Percentiles rank a stretch among this genome's conserved stretches.
Conservation (phyloP, 1,140 invertebrate species). For the Diorhabda elongata region DNA sequence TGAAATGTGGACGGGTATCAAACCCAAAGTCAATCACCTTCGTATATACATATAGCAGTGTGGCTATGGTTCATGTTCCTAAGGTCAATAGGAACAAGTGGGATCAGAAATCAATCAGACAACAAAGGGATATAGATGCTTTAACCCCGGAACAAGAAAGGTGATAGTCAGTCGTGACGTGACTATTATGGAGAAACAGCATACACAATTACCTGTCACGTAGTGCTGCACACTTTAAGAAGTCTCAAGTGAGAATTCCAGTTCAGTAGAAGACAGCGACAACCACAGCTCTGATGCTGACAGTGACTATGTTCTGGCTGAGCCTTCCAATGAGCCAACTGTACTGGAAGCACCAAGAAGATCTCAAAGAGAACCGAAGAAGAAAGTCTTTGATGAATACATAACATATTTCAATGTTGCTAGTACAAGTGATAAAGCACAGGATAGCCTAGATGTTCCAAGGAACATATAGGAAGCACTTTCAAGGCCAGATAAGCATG, state of each 20-base stretch:
- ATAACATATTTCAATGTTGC: conserved; percentile 11
- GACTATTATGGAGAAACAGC: too few relatives aligned
- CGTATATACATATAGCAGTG: too few relatives aligned
- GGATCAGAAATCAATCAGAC: neutral
- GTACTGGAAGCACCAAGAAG: conserved; percentile 14
- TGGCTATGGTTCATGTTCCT: too few relatives aligned
- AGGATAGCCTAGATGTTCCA: neutral
- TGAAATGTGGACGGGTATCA: too few relatives aligned
- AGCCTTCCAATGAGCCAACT: neutral
- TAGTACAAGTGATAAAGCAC: conserved; percentile 12
- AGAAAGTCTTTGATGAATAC: conserved; percentile 22
- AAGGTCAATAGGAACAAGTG: neutral
- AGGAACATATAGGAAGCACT: conserved; percentile 28
- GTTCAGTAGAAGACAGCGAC: too few relatives aligned
- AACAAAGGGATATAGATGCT: too few relatives aligned
- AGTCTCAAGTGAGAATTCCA: too few relatives aligned
- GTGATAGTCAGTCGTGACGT: too few relatives aligned
- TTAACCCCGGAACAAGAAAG: too few relatives aligned
- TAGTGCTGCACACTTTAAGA: too few relatives aligned
- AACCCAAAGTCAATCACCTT: too few relatives aligned
- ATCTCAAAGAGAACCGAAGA: conserved; percentile 20
- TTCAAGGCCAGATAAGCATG: conserved; percentile 26
- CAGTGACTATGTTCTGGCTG: neutral
- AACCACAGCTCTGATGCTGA: neutral
- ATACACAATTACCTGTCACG: too few relatives aligned